Evolutionary conservation across 2,888 invertebrate species (phyloP).

Genomic region (Blomia tropicalis): DNA sequence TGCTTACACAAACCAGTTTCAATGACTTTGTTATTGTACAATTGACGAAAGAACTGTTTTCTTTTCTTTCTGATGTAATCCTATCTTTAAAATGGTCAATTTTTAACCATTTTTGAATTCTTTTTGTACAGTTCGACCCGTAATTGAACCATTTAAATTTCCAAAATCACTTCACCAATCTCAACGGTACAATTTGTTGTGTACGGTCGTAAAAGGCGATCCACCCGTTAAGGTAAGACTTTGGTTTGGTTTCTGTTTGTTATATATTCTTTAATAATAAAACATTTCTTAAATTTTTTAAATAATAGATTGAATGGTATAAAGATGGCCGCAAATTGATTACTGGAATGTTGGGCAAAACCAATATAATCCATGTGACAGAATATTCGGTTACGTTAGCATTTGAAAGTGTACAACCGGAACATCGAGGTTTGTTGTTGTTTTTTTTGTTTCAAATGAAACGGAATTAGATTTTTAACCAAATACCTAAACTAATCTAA

Average conservation of each 20-base stretch:
- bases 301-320: conserved; percentile 36
- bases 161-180: conserved; percentile 38
- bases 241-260: background rate
- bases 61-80: too few species aligned
- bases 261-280: conserved; percentile 33
- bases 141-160: conserved; percentile 41
- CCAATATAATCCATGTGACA: conserved; percentile 30
- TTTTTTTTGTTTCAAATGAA: background rate
- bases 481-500: background rate
- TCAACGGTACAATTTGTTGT: conserved; percentile 36
- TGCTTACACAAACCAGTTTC: too few species aligned
- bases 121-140: conserved; percentile 64
- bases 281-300: conserved; percentile 24
- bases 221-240: conserved; percentile 27
- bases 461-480: background rate
- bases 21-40: too few species aligned
- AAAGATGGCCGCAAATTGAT: conserved; percentile 31
- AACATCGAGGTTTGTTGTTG: conserved; percentile 31
- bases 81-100: too few species aligned
- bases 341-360: conserved; percentile 16
- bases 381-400: conserved; percentile 34
- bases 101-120: too few species aligned
- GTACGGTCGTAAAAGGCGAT: conserved; percentile 37
- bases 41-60: background rate
- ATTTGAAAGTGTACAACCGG: conserved; percentile 33